These are phyloP conservation scores for Drosophila sproati DNA, from an alignment of 1,140 invertebrate species.

Conservation along the genomic window DNA sequence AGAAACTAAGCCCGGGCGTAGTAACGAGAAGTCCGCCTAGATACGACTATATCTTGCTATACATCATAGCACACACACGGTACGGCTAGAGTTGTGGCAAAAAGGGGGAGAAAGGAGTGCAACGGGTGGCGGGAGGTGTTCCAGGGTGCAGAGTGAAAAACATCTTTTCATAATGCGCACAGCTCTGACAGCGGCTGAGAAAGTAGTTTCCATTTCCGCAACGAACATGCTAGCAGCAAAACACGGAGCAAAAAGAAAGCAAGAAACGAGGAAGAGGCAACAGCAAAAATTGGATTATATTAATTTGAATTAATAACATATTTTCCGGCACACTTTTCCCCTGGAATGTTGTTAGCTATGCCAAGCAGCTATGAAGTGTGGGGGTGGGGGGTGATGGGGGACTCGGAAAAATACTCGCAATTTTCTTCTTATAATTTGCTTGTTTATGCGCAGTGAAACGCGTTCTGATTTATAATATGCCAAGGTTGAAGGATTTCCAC, in stretches of 20 bases:
- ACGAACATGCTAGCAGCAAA: constrained; percentile 14
- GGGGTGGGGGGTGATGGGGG: not conserved
- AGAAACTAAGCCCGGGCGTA: constrained; percentile 11
- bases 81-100: not conserved
- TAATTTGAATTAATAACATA: constrained; percentile 84
- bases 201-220: constrained; percentile 68
- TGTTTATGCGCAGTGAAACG: constrained; percentile 38
- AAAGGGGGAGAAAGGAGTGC: not conserved
- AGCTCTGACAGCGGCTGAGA: constrained; percentile 50
- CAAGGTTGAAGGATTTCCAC: constrained; percentile 7
- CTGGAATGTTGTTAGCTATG: constrained; percentile 55
- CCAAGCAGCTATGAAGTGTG: not conserved
- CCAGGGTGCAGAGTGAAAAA: constrained; percentile 26
- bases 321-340: constrained; percentile 64
- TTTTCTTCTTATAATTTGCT: constrained; percentile 30
- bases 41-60: constrained; percentile 56
- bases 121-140: not conserved
- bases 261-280: constrained; percentile 9
- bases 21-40: constrained; percentile 46
- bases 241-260: constrained; percentile 5
- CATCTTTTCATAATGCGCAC: constrained; percentile 59
- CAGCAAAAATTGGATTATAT: constrained; percentile 69
- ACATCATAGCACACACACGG: constrained; percentile 45
- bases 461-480: constrained; percentile 24
- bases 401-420: constrained; percentile 5